Base-by-base conservation (phyloP, 2,888 invertebrate species). In the Creontiades dilutus region DNA sequence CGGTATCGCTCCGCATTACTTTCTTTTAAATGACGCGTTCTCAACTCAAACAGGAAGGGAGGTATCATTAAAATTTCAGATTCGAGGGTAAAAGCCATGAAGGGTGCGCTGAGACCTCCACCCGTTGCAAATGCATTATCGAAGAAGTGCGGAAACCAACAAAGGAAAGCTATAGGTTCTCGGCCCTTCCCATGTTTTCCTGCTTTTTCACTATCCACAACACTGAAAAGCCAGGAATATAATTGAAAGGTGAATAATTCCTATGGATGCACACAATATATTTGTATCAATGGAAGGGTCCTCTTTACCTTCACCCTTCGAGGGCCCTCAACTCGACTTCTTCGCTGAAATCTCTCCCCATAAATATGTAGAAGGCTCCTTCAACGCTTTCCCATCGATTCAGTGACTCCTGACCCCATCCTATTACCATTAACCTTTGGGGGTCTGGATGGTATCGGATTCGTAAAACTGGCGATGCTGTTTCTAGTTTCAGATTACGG, bases 171-270 rank as follows among this genome's bases (percentile, higher is more conserved):
- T 57, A 52, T 82, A 85, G 85, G 28, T 28, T 61, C 61, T 46
- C 82, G 0, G 13, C 37, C 57, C 57, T 55, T 55, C 11, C 57
- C 28, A 12, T 1, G 27, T 14, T 85, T 85, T 85, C 52, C 82
- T 16, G 14, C 85, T 52, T 55, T 1, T 27, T 46, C n/a, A 37
- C 7, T 37, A 2, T 37, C 28, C 14, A 13, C 27, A 85, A 61
- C 52, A 28, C 87, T 48, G 76, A 87, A 87, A 75, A 57, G 2
- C 27, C 68, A 19, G 13, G n/a, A 57, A 89, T 89, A 82, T 89
- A 89, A 89, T 89, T 89, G 89, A 82, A 89, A 80, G 82, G 80
- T 89, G 89, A 89, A 89, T 89, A 81, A 89, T 89, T 89, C 52
- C 89, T 89, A 4, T 61, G 27, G 89, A 89, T 82, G 89, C 61